phyloP scores from a whole-genome alignment of 2,113 vertebrate genomes.

The Canis aureus region DNA sequence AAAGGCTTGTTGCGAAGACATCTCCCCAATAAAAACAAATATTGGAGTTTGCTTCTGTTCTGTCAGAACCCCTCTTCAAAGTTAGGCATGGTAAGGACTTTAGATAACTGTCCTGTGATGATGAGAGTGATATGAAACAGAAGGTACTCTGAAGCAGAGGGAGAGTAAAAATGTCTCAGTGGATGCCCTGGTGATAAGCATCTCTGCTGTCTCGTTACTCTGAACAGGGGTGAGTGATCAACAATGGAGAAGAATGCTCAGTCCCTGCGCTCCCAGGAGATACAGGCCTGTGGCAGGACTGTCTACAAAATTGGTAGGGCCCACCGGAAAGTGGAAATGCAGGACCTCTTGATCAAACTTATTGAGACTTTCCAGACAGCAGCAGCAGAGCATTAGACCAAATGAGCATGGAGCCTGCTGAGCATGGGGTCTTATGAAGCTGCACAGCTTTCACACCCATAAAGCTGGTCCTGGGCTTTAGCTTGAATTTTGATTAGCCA shows the following conservation, averaged over 20 bases:
- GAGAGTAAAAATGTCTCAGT: background rate
- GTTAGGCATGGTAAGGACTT: background rate
- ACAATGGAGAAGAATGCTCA: background rate
- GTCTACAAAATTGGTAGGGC: background rate
- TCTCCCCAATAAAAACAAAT: background rate
- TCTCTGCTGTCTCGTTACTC: background rate
- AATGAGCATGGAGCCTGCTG: background rate
- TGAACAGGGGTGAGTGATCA: background rate
- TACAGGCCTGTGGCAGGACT: background rate
- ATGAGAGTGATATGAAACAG: background rate
- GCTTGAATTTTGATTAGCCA: background rate
- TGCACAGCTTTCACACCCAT: background rate
- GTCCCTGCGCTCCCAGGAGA: background rate
- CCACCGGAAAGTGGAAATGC: background rate
- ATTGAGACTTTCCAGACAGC: background rate
- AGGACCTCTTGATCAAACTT: background rate
- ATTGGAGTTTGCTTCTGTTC: background rate
- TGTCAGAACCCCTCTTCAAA: background rate
- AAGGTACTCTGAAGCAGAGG: background rate
- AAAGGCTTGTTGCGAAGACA: background rate
- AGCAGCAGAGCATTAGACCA: background rate
- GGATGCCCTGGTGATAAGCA: background rate
- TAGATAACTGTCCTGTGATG: background rate
- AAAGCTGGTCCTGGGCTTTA: background rate
- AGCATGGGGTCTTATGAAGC: accelerated